phyloP scores from a whole-genome alignment of 35 echinoderm and acorn worm genomes.

The Strongylocentrotus purpuratus region DNA sequence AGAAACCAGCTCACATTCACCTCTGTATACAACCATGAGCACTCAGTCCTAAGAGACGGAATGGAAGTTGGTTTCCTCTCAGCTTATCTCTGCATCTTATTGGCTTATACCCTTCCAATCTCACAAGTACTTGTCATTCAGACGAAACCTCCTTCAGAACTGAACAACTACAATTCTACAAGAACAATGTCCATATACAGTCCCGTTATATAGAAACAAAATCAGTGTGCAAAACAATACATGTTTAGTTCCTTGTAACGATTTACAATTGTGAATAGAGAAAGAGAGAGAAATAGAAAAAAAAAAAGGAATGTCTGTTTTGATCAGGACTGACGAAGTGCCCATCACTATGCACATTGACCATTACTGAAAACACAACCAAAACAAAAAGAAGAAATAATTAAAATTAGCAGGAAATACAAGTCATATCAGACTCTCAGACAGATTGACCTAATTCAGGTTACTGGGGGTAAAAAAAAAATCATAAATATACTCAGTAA shows the following conservation, averaged over 20 bases:
- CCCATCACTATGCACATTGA: background rate
- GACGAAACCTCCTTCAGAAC: background rate
- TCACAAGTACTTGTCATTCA: background rate
- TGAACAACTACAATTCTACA: background rate
- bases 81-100: background rate
- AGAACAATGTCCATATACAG: background rate
- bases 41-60: background rate
- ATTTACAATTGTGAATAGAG: too few species aligned
- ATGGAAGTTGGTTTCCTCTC: constrained; percentile 8
- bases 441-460: background rate
- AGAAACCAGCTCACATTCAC: background rate
- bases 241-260: background rate
- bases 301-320: background rate
- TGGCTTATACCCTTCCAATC: background rate
- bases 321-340: background rate
- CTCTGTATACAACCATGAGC: background rate
- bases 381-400: background rate
- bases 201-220: background rate
- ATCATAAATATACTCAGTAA: background rate
- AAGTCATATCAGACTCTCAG: background rate
- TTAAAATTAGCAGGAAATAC: background rate
- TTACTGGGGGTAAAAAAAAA: background rate
- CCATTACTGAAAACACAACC: background rate
- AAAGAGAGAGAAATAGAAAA: background rate
- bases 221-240: background rate